Conservation (phyloP, 2,113 vertebrate species). For the Phodopus roborovskii region DNA sequence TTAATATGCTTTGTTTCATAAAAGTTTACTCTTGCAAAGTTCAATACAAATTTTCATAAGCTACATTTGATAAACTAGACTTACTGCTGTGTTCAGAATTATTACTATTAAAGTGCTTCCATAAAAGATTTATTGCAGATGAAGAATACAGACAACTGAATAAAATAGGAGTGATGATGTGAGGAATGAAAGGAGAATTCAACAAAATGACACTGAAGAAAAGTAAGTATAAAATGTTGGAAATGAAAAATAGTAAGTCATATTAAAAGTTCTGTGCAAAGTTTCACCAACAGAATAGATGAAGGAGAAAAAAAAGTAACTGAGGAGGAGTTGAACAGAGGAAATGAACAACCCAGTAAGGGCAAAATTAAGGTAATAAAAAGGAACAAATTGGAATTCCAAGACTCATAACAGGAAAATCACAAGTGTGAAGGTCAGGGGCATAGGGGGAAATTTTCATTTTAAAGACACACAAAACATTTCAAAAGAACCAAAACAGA, state of each 20-base stretch:
- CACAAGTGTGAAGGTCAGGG: background rate
- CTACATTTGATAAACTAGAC: constrained; percentile 28
- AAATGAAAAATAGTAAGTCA: background rate
- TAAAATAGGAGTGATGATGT: background rate
- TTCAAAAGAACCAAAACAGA: background rate
- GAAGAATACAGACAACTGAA: background rate
- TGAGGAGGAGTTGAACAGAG: background rate
- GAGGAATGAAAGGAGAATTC: background rate
- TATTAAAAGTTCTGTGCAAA: background rate
- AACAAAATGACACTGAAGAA: too few species aligned
- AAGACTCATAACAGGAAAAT: background rate
- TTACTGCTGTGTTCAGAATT: background rate
- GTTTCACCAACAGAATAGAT: background rate
- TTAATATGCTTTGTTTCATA: constrained; percentile 16
- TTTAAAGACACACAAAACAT: background rate
- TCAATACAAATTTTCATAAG: constrained; percentile 49
- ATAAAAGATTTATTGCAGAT: background rate
- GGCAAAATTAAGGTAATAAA: background rate
- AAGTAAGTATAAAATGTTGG: background rate
- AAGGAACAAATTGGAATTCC: background rate
- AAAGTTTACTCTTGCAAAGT: constrained; percentile 23
- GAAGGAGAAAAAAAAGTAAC: background rate
- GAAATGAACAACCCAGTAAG: background rate
- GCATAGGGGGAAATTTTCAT: background rate
- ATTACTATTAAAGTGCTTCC: constrained; percentile 15